Percentiles rank a stretch among this genome's conserved stretches.
Conservation (phyloP, 2,888 invertebrate genomes). For the Oasisia sp. region DNA sequence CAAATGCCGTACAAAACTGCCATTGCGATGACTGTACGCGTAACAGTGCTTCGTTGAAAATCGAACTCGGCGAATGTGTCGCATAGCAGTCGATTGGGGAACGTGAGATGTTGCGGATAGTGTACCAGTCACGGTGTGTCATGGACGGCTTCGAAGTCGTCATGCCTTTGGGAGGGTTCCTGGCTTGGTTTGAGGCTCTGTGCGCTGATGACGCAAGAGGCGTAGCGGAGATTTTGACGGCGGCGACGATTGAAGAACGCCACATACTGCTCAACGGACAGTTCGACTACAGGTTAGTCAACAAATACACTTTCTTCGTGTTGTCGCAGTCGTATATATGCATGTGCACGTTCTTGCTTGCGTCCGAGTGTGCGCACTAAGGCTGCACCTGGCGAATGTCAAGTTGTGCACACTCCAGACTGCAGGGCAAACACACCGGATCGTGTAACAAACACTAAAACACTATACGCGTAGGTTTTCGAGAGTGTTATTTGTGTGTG, state of each 20-base stretch:
- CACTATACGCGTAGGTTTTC: no score
- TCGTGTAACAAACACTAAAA: no score
- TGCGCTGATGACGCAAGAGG: neutral
- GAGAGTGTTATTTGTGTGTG: no score
- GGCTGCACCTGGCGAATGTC: no score
- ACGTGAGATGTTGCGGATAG: neutral
- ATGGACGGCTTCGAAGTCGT: neutral
- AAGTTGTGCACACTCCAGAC: no score
- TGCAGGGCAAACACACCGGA: no score
- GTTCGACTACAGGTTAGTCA: neutral
- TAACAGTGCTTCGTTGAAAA: neutral
- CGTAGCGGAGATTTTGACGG: neutral
- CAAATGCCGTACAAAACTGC: neutral
- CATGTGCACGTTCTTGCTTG: no score
- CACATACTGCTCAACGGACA: neutral
- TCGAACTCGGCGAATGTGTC: neutral
- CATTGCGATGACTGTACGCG: neutral
- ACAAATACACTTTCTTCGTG: neutral
- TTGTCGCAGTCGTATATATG: neutral
- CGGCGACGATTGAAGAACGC: neutral
- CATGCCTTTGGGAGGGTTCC: neutral
- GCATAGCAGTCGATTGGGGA: neutral
- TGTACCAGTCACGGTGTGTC: neutral
- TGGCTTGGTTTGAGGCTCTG: neutral
- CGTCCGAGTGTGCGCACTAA: no score